Evolutionary conservation across 2,797 vertebrate genomes (phyloP).

Genomic region (Cossypha polioptera): DNA sequence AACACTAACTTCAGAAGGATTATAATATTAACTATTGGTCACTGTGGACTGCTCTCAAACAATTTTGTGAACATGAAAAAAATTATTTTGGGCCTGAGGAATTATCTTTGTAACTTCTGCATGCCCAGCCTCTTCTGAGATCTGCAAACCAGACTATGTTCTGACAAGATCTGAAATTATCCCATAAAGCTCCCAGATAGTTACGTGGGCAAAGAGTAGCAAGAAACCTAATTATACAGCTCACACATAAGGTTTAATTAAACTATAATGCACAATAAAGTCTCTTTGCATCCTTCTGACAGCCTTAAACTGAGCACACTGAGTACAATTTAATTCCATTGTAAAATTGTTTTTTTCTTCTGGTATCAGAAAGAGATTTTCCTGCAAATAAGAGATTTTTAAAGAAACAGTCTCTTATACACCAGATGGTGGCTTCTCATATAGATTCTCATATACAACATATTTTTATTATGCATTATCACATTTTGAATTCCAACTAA

Average conservation of each 20-base stretch:
- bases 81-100: neutral
- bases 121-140: neutral
- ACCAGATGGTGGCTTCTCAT: neutral
- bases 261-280: neutral
- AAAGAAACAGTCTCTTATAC: neutral
- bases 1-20: neutral
- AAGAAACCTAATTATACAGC: neutral
- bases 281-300: neutral
- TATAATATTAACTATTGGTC: neutral
- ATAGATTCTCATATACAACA: neutral
- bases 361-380: neutral
- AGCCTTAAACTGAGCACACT: neutral
- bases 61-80: neutral
- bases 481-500: neutral
- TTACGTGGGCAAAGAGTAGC: neutral
- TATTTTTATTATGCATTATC: neutral
- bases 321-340: neutral
- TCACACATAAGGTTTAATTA: neutral
- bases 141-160: neutral
- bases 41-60: neutral
- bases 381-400: neutral
- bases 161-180: conserved; percentile 4
- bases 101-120: neutral
- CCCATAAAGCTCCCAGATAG: neutral
- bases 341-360: neutral